Evolutionary conservation across 2,797 vertebrate genomes (phyloP), one percentile per base, ranked within the genome.

Genomic region (Mormyrops attenuatus): DNA sequence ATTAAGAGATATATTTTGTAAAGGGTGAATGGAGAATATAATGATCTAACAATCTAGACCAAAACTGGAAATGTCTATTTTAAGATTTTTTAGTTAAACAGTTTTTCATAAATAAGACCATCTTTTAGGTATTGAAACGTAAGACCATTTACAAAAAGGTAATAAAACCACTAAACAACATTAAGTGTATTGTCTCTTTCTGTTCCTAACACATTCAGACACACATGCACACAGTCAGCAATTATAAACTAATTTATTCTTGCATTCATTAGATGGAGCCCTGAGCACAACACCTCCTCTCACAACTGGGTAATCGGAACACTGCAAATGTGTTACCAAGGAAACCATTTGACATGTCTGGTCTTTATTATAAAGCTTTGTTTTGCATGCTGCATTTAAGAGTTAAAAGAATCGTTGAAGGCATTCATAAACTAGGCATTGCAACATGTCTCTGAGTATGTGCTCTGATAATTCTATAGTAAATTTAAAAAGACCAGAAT

Each of bases 271-370:
- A 66, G 44, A 17, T 66, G 88, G 15, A 50, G 26, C 55, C 53
- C 60, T 9, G 20, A 73, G 41, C 13, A 50, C 22, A 50, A 11
- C 55, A 87, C 89, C 82, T 52, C 60, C 47, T 86, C 73, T 82
- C 50, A 47, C 52, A 73, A 41, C 82, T 69, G 88, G 41, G 13
- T 85, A 89, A 89, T 85, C 50, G 20, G 57, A 77, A 77, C 47
- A 73, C 50, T 87, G 60, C 63, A 53, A 87, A 87, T 47, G 57
- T 73, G 84, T 73, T 85, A n/a, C 89, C 60, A 89, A 53, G 82
- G 89, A 66, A 63, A 89, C 60, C 22, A 73, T 87, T 34, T 89
- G 63, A 77, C 26, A 26, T 77, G 20, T 87, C 30, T 15, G 22
- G 60, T 66, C 84, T 53, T 44, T 50, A 50, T 52, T 20, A 87